Conservation (phyloP, 2,113 vertebrate genomes). For the Chlamydotis undulata region DNA sequence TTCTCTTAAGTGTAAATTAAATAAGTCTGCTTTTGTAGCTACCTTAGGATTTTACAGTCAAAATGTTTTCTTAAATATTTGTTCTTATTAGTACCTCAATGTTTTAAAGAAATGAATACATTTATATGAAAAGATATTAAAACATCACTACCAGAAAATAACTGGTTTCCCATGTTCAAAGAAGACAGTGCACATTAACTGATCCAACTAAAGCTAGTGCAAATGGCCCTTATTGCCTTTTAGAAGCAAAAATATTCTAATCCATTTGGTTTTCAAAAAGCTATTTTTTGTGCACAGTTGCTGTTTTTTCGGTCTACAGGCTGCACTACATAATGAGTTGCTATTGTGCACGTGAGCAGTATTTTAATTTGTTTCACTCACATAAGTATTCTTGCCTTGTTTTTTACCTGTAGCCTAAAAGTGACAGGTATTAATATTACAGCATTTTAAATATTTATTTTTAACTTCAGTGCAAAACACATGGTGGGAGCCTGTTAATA, state of each 20-base stretch:
- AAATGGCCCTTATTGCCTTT: not conserved
- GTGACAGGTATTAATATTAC: not conserved
- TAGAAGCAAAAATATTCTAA: not conserved
- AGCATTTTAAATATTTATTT: not conserved
- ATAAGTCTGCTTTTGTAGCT: not conserved
- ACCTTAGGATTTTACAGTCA: not conserved
- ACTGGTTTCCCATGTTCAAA: not conserved
- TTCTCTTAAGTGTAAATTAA: not conserved
- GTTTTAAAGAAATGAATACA: not conserved
- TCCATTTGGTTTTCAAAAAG: not conserved
- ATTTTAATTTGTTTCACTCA: not conserved
- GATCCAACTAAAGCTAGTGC: not conserved
- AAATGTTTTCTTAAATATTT: not conserved
- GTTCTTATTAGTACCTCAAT: not conserved
- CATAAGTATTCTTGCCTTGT: not conserved
- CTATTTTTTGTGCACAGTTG: not conserved
- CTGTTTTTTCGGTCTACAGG: not conserved
- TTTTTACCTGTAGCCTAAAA: not conserved
- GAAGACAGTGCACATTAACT: not conserved
- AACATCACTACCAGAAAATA: not conserved
- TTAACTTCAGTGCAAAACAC: not conserved
- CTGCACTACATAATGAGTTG: not conserved
- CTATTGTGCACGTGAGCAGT: not conserved
- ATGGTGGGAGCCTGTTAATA: not conserved
- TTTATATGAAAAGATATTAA: not conserved